Conservation (phyloP, 37 sponge, comb jelly and placozoan genomes). For the Bolinopsis microptera region DNA sequence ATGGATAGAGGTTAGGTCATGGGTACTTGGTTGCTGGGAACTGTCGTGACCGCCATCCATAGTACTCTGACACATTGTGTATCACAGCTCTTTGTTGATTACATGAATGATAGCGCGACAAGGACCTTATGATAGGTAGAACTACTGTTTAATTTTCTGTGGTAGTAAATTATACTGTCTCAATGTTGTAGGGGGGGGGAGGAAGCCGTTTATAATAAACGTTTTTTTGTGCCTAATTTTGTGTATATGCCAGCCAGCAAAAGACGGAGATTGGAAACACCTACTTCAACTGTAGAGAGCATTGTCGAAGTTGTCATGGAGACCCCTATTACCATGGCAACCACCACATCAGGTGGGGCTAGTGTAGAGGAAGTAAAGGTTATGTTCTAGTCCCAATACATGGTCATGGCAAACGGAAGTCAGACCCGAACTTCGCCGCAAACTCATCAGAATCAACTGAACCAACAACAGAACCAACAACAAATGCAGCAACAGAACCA, state of each 20-base stretch:
- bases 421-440: not conserved
- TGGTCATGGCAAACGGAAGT: not conserved
- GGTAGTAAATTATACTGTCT: not conserved
- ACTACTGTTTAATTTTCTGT: not conserved
- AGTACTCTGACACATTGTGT: not conserved
- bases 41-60: too few relatives aligned
- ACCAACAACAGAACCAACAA: not conserved
- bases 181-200: not conserved
- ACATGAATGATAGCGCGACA: not conserved
- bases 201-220: too few relatives aligned
- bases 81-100: not conserved
- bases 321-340: not conserved
- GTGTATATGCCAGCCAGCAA: constrained; percentile 25
- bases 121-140: not conserved
- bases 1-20: too few relatives aligned
- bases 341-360: not conserved
- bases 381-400: not conserved
- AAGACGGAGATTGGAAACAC: not conserved
- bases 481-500: too few relatives aligned
- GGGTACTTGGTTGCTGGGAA: too few relatives aligned
- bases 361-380: too few relatives aligned
- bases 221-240: too few relatives aligned
- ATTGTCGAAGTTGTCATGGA: constrained; percentile 11
- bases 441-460: not conserved
- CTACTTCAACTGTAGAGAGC: not conserved